Base-by-base conservation (phyloP, 2,888 invertebrate species). In the Pheosia tremula region DNA sequence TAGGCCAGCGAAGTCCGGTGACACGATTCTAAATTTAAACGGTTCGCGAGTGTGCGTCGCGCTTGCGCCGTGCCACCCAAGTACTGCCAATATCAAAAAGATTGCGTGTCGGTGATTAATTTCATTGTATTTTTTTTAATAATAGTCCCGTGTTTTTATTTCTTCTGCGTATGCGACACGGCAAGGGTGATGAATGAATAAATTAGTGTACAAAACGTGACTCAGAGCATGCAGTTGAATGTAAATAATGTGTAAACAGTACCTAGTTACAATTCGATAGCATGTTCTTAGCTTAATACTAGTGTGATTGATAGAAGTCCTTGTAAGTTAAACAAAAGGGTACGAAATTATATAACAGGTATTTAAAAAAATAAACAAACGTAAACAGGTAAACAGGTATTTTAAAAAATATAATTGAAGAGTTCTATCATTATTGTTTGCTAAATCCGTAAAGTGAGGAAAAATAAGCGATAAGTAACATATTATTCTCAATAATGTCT, bases 11-110 rank as follows among this genome's bases (percentile, higher is more conserved):
- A 86, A 88, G 88, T 88, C 85, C 81, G 85, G 78, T 84, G 76
- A 82, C 85, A 84, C 84, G 81, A 63, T 77, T 88, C 91, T 93
- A 93, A 88, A 88, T 91, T 91, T 93, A 93, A 89, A 82, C 83
- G 73, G 75, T 82, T 80, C 82, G 81, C 84, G 82, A 75, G 70
- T 80, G 75, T 83, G 79, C 81, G 80, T 78, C 76, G 81, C 93
- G 92, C 93, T 90, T 90, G 93, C 93, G 93, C 87, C 61, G 68
- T 63, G 63, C 71, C 62, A 64, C 61, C 77, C 67, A 67, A 71
- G 79, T 77, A 78, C 80, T 81, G 79, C 77, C 81, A 85, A 81
- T 83, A 78, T 80, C 72, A 81, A 80, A 75, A 79, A 74, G 72
- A 71, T 81, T 71, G 82, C 78, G 82, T 83, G 80, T 59, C 63